These are phyloP conservation scores for Gryon sp. DNA, from an alignment of 1,140 invertebrate genomes.

Conservation along the genomic window DNA sequence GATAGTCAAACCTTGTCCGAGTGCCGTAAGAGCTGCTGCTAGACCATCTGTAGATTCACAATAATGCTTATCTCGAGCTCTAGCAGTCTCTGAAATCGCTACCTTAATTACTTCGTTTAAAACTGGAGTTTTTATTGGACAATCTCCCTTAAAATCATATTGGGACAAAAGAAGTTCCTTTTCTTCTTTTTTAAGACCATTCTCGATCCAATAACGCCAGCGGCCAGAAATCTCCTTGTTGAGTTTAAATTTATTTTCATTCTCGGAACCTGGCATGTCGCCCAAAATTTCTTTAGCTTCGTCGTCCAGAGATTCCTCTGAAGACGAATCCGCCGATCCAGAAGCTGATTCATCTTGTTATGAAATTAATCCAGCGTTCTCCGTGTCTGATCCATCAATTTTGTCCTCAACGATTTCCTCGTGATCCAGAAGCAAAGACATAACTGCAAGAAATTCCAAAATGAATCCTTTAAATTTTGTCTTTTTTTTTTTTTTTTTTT, in stretches of 20 bases:
- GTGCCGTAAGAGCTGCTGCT: slow-evolving; percentile 1
- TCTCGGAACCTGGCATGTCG: neutral
- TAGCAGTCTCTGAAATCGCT: slow-evolving; percentile 6
- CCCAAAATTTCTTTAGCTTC: neutral
- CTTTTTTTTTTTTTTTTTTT: too few relatives aligned
- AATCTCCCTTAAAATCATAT: neutral
- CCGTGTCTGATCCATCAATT: too few relatives aligned
- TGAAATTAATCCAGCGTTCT: too few relatives aligned
- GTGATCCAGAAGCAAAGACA: slow-evolving; percentile 1
- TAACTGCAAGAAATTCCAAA: neutral
- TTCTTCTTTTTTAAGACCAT: slow-evolving; percentile 7
- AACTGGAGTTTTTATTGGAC: neutral
- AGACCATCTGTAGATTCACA: neutral
- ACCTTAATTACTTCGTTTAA: neutral
- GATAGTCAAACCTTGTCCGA: neutral
- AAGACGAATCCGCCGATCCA: too few relatives aligned
- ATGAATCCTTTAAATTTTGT: too few relatives aligned
- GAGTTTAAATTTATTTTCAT: neutral
- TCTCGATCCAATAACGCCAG: slow-evolving; percentile 7
- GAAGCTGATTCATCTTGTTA: too few relatives aligned
- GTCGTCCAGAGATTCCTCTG: neutral
- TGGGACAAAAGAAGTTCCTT: neutral
- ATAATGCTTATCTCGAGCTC: neutral
- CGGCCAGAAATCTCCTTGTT: neutral
- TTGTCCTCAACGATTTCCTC: neutral